Percentiles rank a stretch among this genome's conserved stretches.
Conservation (phyloP, 2,797 vertebrate species). For the Florisuga fusca region DNA sequence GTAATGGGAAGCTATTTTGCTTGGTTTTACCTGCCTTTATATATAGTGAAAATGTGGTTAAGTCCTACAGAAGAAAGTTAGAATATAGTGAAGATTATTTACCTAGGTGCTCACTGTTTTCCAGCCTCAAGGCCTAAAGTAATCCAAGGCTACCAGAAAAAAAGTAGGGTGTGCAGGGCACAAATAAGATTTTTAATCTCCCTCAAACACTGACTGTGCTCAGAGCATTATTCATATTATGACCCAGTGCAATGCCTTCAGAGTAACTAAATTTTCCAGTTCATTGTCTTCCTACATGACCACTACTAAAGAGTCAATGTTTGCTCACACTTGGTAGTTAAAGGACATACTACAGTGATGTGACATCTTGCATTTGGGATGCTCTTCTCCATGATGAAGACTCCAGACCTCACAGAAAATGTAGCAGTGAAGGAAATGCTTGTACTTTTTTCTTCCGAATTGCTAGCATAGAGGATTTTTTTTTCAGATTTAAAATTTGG, state of each 20-base stretch:
- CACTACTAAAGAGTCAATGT: background rate
- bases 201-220: background rate
- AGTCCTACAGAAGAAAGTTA: background rate
- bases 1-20: background rate
- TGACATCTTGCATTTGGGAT: background rate
- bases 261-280: background rate
- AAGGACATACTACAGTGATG: background rate
- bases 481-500: background rate
- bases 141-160: background rate
- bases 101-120: background rate
- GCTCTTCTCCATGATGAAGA: background rate
- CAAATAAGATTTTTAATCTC: background rate
- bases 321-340: background rate
- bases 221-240: accelerated
- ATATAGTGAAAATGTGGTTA: background rate
- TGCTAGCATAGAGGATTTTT: background rate
- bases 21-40: background rate
- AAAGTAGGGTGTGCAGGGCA: background rate
- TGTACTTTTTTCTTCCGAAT: background rate
- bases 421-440: background rate
- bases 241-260: background rate
- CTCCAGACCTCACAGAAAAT: background rate
- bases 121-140: background rate
- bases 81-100: background rate
- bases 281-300: background rate